phyloP scores from a whole-genome alignment of 2,797 vertebrate species.

The Capromys pilorides region DNA sequence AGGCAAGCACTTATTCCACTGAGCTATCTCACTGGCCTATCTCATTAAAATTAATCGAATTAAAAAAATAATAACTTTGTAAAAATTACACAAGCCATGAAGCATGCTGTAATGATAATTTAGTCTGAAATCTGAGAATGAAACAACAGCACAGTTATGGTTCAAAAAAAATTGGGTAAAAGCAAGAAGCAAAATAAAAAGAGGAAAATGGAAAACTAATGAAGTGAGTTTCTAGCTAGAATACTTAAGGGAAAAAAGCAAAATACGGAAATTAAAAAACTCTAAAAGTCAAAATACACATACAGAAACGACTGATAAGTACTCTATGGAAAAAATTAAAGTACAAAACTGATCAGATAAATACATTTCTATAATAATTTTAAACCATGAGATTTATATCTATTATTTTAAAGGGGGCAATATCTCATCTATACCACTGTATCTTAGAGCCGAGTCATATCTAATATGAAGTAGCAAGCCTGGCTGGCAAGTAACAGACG shows the following conservation, averaged over 20 bases:
- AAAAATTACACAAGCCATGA: conserved; percentile 21
- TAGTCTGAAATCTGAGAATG: conserved; percentile 20
- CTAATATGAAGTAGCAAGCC: conserved; percentile 8
- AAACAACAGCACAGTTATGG: conserved; percentile 23
- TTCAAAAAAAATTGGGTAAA: background rate
- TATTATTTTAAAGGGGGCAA: background rate
- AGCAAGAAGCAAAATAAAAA: background rate
- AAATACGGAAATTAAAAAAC: conserved; percentile 44
- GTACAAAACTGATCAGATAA: conserved; percentile 1
- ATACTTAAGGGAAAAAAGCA: background rate
- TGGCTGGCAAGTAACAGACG: background rate
- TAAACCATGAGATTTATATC: conserved; percentile 24
- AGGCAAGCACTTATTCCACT: no score
- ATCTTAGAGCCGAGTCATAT: background rate
- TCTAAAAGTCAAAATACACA: conserved; percentile 27
- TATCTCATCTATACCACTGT: conserved; percentile 12
- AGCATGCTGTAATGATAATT: background rate
- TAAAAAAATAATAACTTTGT: conserved; percentile 35
- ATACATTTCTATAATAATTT: conserved; percentile 22
- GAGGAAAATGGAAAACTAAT: background rate
- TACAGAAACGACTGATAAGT: background rate
- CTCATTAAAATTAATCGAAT: no score
- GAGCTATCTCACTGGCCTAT: no score
- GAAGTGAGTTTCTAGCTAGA: conserved; percentile 1
- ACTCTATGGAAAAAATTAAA: conserved; percentile 22